These are phyloP conservation scores for Pleuronectes platessa DNA, from an alignment of 2,113 vertebrate genomes.

Conservation along the genomic window DNA sequence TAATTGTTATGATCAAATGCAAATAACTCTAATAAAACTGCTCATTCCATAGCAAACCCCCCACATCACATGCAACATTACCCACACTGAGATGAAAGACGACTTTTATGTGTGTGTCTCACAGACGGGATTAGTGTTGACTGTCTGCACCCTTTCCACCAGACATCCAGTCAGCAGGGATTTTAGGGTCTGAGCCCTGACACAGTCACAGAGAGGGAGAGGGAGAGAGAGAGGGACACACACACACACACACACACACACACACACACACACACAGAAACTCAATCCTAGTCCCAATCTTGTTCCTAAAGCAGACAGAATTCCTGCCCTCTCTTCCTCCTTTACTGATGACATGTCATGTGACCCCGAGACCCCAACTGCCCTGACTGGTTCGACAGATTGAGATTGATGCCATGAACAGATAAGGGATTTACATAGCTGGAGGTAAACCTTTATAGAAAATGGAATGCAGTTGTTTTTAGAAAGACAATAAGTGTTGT, in stretches of 20 bases:
- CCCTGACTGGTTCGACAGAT: not conserved
- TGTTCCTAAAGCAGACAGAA: slow-evolving; percentile 42
- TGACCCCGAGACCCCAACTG: not conserved
- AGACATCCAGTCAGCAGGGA: slow-evolving; percentile 78
- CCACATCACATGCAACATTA: slow-evolving; percentile 37
- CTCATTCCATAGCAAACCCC: not conserved
- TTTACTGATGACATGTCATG: slow-evolving; percentile 11
- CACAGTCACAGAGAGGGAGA: slow-evolving; percentile 21
- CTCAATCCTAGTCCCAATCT: slow-evolving; percentile 62
- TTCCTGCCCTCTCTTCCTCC: slow-evolving; percentile 20
- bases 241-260: not conserved
- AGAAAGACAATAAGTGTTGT: not conserved
- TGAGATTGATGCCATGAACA: not conserved
- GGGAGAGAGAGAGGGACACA: not conserved
- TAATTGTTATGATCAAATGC: not conserved
- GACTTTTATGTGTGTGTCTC: slow-evolving; percentile 43
- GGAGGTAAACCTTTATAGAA: not conserved
- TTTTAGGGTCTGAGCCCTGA: slow-evolving; percentile 70
- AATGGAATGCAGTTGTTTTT: not conserved
- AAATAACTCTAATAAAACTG: not conserved
- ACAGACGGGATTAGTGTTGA: slow-evolving; percentile 71
- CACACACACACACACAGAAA: slow-evolving; percentile 6
- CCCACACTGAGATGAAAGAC: slow-evolving; percentile 39
- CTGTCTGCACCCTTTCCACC: slow-evolving; percentile 75
- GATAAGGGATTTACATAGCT: slow-evolving; percentile 8